A percentile compares a stretch with the other conserved stretches of the same genome.
These are phyloP conservation scores for Apodemus sylvaticus DNA, from an alignment of 2,113 vertebrate genomes.

Conservation along the genomic window DNA sequence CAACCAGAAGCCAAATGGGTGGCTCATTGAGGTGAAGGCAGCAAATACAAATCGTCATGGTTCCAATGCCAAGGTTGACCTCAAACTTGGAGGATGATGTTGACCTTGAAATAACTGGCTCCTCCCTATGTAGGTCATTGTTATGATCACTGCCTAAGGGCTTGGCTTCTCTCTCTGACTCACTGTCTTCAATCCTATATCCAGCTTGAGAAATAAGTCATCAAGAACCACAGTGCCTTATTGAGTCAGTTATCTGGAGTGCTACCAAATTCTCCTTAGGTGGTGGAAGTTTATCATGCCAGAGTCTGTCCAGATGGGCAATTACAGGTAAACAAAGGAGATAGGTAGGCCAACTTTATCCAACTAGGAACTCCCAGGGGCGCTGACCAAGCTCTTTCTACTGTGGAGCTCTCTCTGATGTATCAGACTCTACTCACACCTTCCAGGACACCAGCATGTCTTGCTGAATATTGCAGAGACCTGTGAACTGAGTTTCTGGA, in stretches of 20 bases:
- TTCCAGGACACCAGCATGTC: background rate
- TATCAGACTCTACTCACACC: background rate
- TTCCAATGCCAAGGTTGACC: background rate
- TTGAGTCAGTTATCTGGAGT: conserved; percentile 24
- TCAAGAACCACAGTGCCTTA: background rate
- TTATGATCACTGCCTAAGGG: background rate
- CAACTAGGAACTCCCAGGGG: background rate
- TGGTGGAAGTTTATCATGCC: conserved; percentile 13
- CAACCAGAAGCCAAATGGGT: conserved; percentile 65
- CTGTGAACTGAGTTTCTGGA: background rate
- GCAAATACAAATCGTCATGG: background rate
- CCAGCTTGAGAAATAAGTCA: conserved; percentile 49
- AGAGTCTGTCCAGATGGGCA: conserved; percentile 58
- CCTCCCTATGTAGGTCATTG: background rate
- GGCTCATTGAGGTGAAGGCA: conserved; percentile 2
- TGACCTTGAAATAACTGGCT: background rate
- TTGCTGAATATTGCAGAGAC: background rate
- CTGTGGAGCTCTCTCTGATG: background rate
- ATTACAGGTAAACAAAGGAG: conserved; percentile 66
- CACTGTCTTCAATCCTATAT: background rate
- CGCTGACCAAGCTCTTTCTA: conserved; percentile 20
- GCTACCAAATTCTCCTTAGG: conserved; percentile 57
- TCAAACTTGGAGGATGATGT: background rate
- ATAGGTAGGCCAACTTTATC: background rate
- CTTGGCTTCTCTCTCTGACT: background rate